These are phyloP conservation scores for Hiodon tergisus DNA, from an alignment of 2,113 vertebrate species.

Conservation along the genomic window DNA sequence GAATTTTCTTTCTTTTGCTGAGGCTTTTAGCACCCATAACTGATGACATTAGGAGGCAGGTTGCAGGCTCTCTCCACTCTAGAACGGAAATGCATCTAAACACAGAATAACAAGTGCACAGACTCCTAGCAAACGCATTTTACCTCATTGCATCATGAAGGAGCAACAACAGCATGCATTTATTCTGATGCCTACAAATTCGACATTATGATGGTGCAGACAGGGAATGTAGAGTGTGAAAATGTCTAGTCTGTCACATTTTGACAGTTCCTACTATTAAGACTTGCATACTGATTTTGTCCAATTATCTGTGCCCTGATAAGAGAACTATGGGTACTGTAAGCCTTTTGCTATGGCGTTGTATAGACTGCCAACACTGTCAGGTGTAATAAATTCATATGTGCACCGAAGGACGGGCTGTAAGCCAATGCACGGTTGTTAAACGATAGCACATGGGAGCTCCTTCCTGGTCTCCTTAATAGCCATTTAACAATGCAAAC, in stretches of 20 bases:
- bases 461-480: too few relatives aligned
- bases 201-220: conserved; percentile 60
- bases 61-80: too few relatives aligned
- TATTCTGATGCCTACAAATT: conserved; percentile 48
- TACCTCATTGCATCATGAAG: background rate
- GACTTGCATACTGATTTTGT: conserved; percentile 68
- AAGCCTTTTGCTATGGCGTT: conserved; percentile 66
- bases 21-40: too few relatives aligned
- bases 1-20: too few relatives aligned
- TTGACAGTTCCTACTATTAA: conserved; percentile 65
- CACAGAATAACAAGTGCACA: too few relatives aligned
- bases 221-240: conserved; percentile 53
- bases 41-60: too few relatives aligned
- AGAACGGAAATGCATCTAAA: too few relatives aligned
- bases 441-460: too few relatives aligned
- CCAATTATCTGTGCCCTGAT: conserved; percentile 69
- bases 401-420: conserved; percentile 41
- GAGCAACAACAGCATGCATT: background rate
- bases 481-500: too few relatives aligned
- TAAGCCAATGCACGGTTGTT: conserved; percentile 28
- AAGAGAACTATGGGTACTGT: conserved; percentile 58
- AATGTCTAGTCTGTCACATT: conserved; percentile 69
- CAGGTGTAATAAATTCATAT: conserved; percentile 57
- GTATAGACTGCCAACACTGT: conserved; percentile 62
- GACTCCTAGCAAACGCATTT: background rate